Conservation (phyloP, 2,888 invertebrate genomes). For the Parnassius orleans region DNA sequence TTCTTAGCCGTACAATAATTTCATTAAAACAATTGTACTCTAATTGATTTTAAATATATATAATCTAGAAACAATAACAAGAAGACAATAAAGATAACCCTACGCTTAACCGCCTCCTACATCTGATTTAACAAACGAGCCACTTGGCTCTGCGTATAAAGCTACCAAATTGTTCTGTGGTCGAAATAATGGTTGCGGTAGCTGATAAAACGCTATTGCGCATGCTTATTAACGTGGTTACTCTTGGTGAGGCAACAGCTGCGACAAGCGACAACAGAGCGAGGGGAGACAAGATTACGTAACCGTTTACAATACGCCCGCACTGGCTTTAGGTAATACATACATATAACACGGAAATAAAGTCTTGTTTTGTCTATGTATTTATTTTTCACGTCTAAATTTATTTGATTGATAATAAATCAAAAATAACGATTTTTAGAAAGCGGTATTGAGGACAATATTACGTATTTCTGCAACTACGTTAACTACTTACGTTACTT, state of each 20-base stretch:
- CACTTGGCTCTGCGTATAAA: conserved; percentile 43
- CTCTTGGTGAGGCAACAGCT: conserved; percentile 57
- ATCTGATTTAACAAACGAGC: conserved; percentile 29
- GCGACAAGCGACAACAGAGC: conserved; percentile 55
- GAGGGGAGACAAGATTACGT: conserved; percentile 54
- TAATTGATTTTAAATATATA: no score
- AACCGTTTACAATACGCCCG: conserved; percentile 56
- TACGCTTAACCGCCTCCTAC: conserved; percentile 24
- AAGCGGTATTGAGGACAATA: no score
- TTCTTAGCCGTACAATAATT: no score
- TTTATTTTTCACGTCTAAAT: no score
- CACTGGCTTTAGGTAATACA: conserved; percentile 32
- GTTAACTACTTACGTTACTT: no score
- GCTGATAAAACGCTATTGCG: conserved; percentile 45
- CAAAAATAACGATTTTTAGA: no score
- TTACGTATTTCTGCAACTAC: no score
- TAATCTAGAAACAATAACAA: no score
- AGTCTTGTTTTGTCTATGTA: conserved; percentile 3
- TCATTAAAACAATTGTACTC: no score
- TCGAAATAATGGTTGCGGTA: conserved; percentile 34
- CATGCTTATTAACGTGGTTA: conserved; percentile 50
- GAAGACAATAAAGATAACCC: background rate
- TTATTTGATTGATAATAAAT: no score
- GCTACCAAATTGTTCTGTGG: conserved; percentile 44
- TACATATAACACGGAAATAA: conserved; percentile 12